Conservation (phyloP, 53 echinoderm and acorn worm genomes). For the Glandiceps talaboti region DNA sequence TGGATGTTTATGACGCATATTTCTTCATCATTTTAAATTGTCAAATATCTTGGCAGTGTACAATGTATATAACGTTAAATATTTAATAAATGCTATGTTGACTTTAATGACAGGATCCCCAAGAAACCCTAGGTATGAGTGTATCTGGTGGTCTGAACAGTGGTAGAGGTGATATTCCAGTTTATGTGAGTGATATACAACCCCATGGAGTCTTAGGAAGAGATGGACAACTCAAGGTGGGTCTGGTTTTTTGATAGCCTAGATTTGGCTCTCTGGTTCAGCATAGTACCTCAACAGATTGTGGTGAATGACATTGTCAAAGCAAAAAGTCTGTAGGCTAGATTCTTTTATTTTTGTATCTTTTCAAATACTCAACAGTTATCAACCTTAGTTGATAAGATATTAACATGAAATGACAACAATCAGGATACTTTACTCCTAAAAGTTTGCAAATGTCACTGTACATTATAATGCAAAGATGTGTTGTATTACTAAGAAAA, state of each 20-base stretch:
- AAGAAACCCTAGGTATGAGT: slow-evolving; percentile 84
- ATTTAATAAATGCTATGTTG: background rate
- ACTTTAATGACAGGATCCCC: slow-evolving; percentile 39
- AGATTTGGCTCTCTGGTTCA: no score
- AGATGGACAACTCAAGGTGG: slow-evolving; percentile 75
- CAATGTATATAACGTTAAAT: background rate
- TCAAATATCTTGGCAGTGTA: background rate
- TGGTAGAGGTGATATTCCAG: slow-evolving; percentile 73
- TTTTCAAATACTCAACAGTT: no score
- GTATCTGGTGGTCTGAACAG: slow-evolving; percentile 84
- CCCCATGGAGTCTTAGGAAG: slow-evolving; percentile 67
- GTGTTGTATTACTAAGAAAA: no score
- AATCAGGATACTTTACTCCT: no score
- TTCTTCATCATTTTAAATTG: background rate
- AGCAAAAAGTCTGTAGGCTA: no score
- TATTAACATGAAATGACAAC: no score
- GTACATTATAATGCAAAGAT: no score
- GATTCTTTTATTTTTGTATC: no score
- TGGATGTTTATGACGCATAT: background rate
- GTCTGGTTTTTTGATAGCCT: background rate
- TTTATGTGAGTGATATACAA: slow-evolving; percentile 80
- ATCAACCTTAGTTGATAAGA: no score
- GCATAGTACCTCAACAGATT: no score
- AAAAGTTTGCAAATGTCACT: no score
- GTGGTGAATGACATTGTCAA: no score